Conservation (phyloP, 2,888 invertebrate species). For the Aphidius colemani region DNA sequence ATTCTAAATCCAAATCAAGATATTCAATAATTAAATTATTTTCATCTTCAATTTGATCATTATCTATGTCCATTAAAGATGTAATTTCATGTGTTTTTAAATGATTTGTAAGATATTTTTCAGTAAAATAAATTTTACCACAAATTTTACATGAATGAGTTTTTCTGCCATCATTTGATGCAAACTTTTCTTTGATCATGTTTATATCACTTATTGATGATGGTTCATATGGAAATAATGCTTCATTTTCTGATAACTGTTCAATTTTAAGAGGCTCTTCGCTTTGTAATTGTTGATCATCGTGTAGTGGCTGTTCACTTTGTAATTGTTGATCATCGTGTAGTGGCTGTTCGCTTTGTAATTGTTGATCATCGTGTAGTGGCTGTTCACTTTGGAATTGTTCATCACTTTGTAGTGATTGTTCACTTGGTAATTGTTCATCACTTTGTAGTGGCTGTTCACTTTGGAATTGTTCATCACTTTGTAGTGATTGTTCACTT, state of each 20-base stretch:
- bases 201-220: too few relatives aligned
- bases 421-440: too few relatives aligned
- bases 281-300: too few relatives aligned
- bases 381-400: constrained; percentile 20
- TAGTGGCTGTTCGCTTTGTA: constrained; percentile 30
- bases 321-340: constrained; percentile 32
- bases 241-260: too few relatives aligned
- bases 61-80: too few relatives aligned
- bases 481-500: too few relatives aligned
- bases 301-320: too few relatives aligned
- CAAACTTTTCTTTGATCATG: too few relatives aligned
- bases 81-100: constrained; percentile 42
- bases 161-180: constrained; percentile 26
- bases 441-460: neutral
- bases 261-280: too few relatives aligned
- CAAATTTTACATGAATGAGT: constrained; percentile 44
- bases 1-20: too few relatives aligned
- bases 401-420: neutral
- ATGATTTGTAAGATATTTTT: constrained; percentile 47
- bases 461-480: too few relatives aligned
- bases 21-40: constrained; percentile 35
- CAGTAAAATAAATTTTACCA: constrained; percentile 46
- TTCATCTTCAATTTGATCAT: constrained; percentile 41
- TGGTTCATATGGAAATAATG: too few relatives aligned
- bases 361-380: constrained; percentile 32